These are phyloP conservation scores for Sapayoa aenigma DNA, from an alignment of 2,113 vertebrate genomes.

Conservation along the genomic window DNA sequence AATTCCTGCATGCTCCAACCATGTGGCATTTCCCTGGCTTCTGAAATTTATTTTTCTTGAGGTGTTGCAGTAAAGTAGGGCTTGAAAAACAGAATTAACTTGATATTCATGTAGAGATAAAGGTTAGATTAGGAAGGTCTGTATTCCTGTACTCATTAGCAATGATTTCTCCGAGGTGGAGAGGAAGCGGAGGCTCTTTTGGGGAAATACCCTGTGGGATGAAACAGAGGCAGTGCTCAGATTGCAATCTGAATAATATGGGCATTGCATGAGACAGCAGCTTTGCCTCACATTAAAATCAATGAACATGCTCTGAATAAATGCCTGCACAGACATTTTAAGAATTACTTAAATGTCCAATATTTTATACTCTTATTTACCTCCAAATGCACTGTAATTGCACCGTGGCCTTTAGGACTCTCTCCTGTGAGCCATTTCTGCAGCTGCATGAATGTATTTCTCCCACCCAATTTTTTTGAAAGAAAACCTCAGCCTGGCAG, in stretches of 20 bases:
- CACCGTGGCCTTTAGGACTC: background rate
- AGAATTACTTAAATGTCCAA: slow-evolving; percentile 1
- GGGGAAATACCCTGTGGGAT: slow-evolving; percentile 35
- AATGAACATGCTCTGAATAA: slow-evolving; percentile 34
- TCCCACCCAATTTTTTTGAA: background rate
- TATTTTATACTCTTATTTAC: background rate
- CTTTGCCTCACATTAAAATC: slow-evolving; percentile 25
- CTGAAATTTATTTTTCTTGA: background rate
- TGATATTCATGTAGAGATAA: background rate
- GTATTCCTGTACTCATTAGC: background rate
- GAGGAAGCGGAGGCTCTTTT: background rate
- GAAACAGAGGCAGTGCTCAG: background rate
- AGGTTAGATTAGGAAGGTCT: background rate
- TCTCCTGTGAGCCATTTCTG: background rate
- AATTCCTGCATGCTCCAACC: background rate
- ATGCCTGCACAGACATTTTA: background rate
- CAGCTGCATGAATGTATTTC: background rate
- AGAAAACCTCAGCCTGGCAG: background rate
- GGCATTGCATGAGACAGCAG: slow-evolving; percentile 46
- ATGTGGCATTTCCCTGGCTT: background rate
- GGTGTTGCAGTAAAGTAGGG: background rate
- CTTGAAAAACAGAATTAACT: background rate
- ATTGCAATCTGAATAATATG: slow-evolving; percentile 20
- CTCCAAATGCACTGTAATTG: background rate
- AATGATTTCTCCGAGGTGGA: background rate